A percentile compares a stretch with the other conserved stretches of the same genome.
Conservation (phyloP, 2,113 vertebrate species). For the Rhombomys opimus region DNA sequence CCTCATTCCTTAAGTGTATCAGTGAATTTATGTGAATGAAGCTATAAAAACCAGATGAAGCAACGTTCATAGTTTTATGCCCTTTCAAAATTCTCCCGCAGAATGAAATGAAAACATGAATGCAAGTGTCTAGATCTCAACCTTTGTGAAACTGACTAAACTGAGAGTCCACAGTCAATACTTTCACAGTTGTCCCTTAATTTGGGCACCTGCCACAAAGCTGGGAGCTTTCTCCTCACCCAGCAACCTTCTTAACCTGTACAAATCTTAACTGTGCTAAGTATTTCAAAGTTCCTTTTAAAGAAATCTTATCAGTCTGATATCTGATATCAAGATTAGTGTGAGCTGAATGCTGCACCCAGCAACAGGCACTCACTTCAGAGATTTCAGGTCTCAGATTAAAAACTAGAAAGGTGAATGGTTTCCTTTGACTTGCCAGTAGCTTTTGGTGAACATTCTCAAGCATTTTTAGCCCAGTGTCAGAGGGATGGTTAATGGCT, state of each 20-base stretch:
- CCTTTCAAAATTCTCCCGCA: background rate
- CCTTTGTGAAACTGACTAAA: background rate
- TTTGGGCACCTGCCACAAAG: background rate
- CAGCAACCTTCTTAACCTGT: background rate
- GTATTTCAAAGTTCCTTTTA: background rate
- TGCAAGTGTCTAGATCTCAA: background rate
- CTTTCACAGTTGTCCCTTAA: background rate
- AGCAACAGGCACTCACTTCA: background rate
- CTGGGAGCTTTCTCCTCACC: background rate
- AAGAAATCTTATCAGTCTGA: background rate
- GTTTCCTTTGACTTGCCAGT: background rate
- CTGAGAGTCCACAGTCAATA: background rate
- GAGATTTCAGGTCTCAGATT: slow-evolving; percentile 32
- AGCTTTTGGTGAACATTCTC: background rate
- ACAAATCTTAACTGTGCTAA: background rate
- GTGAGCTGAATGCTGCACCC: background rate
- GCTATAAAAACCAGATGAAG: background rate
- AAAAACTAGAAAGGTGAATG: background rate
- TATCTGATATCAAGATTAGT: background rate
- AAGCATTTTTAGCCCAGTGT: background rate
- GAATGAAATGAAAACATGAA: background rate
- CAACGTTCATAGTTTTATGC: background rate
- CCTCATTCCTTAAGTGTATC: background rate
- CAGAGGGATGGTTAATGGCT: slow-evolving; percentile 45
- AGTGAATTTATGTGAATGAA: background rate